These are phyloP conservation scores for Illadopsis cleaveri DNA, from an alignment of 2,113 vertebrate genomes.

Conservation along the genomic window DNA sequence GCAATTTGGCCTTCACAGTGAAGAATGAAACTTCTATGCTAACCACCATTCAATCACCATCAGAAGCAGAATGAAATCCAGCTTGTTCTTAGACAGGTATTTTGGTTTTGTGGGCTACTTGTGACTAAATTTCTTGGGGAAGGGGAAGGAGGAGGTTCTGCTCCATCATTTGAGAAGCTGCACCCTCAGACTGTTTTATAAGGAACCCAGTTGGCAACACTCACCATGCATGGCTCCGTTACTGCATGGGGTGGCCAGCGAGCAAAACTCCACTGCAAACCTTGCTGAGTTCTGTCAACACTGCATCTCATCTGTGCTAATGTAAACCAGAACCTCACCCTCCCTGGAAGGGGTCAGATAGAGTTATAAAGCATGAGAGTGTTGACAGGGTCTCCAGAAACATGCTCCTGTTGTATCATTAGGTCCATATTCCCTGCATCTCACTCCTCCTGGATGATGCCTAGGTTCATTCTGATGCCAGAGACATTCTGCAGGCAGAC, in stretches of 20 bases:
- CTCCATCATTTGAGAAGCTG: neutral
- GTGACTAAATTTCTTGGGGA: neutral
- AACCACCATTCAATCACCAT: neutral
- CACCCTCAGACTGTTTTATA: neutral
- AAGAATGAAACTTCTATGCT: neutral
- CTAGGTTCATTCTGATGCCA: neutral
- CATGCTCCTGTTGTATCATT: constrained; percentile 26
- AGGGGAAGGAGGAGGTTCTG: neutral
- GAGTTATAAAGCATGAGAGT: constrained; percentile 51
- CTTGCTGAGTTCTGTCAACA: constrained; percentile 53
- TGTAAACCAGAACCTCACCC: constrained; percentile 59
- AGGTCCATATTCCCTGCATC: constrained; percentile 11
- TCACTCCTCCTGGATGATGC: neutral
- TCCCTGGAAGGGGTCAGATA: constrained; percentile 43
- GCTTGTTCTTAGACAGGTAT: neutral
- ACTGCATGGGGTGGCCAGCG: neutral
- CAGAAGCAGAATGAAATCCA: neutral
- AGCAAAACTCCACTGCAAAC: neutral
- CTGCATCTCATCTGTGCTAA: constrained; percentile 48
- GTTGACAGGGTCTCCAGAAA: constrained; percentile 58
- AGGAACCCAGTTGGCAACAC: neutral
- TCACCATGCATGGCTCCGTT: neutral
- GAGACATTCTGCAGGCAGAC: neutral
- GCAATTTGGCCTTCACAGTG: neutral
- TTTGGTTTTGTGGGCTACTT: neutral